Percentiles rank a stretch among this genome's conserved stretches.
These are phyloP conservation scores for Fringilla coelebs DNA, from an alignment of 2,797 vertebrate species.

Conservation along the genomic window DNA sequence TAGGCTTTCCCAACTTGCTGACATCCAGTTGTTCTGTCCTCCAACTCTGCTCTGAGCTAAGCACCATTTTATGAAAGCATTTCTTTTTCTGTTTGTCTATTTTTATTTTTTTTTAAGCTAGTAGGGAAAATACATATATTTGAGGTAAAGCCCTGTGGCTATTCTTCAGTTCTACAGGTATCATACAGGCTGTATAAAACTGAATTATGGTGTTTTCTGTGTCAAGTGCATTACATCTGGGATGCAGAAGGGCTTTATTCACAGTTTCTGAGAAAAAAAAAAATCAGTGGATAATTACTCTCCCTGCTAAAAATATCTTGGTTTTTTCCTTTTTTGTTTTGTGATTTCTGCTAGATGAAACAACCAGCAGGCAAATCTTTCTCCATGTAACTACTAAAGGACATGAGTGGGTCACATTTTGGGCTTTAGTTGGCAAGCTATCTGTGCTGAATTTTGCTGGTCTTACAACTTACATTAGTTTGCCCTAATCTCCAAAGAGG, in stretches of 20 bases:
- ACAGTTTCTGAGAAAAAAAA: not conserved
- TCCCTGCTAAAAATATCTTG: not conserved
- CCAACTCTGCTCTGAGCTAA: not conserved
- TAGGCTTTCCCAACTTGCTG: not conserved
- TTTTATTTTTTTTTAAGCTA: not conserved
- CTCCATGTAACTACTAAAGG: not conserved
- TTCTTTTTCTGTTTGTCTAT: not conserved
- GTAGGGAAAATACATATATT: not conserved
- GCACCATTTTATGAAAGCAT: not conserved
- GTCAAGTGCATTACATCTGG: not conserved
- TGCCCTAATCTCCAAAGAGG: not conserved
- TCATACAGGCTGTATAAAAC: not conserved
- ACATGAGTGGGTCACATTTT: not conserved
- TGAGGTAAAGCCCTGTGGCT: not conserved
- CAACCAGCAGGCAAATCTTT: not conserved
- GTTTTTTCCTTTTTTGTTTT: not conserved
- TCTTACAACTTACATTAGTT: not conserved
- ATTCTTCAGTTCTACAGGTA: not conserved
- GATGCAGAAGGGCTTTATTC: not conserved
- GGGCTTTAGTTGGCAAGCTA: not conserved
- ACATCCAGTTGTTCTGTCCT: not conserved
- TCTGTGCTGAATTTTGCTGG: not conserved
- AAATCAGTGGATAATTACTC: not conserved
- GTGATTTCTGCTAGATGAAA: not conserved
- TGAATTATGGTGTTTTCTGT: not conserved